Evolutionary conservation across 1,140 invertebrate genomes (phyloP).

Genomic region (Heliothis subflexa): DNA sequence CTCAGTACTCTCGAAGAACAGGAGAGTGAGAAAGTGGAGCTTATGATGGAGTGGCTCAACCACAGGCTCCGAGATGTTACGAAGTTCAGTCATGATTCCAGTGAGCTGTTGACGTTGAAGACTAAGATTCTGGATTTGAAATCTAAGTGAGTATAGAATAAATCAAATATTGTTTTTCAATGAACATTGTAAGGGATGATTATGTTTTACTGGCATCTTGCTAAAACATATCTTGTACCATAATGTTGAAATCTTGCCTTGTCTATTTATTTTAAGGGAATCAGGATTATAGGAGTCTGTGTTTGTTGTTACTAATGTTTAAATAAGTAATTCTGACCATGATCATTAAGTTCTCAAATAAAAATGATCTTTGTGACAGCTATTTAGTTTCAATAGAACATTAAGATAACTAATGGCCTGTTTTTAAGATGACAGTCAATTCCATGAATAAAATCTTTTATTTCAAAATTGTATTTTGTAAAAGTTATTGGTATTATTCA

Average conservation of each 20-base stretch:
- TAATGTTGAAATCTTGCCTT: no score
- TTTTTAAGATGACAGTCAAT: neutral
- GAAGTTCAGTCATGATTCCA: slow-evolving; percentile 67
- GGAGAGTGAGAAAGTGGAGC: slow-evolving; percentile 73
- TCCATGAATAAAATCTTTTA: neutral
- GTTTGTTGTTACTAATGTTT: no score
- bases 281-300: no score
- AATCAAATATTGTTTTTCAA: neutral
- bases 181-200: neutral
- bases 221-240: no score
- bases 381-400: neutral
- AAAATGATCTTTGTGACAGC: neutral
- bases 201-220: no score
- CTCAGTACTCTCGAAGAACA: slow-evolving; percentile 70
- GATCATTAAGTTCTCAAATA: neutral
- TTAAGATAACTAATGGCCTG: neutral
- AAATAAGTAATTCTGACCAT: neutral
- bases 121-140: slow-evolving; percentile 76
- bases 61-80: slow-evolving; percentile 69
- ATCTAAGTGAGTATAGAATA: slow-evolving; percentile 70
- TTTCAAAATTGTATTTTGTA: neutral
- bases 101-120: slow-evolving; percentile 72
- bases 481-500: no score
- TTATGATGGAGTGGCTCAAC: slow-evolving; percentile 82
- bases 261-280: no score